A percentile compares a stretch with the other conserved stretches of the same genome.
Conservation (phyloP, 2,888 invertebrate genomes). For the Machimus atricapillus region DNA sequence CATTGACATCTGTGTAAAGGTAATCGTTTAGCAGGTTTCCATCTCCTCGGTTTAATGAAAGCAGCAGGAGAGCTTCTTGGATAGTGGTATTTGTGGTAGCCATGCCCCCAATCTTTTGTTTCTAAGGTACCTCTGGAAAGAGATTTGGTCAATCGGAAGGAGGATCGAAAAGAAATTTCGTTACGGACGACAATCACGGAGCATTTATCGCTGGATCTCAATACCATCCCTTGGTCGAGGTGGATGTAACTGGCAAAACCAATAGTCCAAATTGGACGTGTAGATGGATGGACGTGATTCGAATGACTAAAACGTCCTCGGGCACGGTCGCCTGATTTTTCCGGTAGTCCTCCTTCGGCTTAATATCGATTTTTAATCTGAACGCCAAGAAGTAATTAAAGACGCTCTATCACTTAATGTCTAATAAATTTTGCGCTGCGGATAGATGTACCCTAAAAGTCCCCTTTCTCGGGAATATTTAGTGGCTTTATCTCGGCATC, state of each 20-base stretch:
- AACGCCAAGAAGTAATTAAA: slow-evolving; percentile 20
- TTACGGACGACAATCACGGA: slow-evolving; percentile 28
- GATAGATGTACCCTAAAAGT: background rate
- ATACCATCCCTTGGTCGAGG: slow-evolving; percentile 18
- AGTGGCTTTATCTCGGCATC: background rate
- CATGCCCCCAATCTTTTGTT: background rate
- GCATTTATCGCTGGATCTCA: slow-evolving; percentile 5
- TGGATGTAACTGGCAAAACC: slow-evolving; percentile 40
- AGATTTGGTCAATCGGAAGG: slow-evolving; percentile 6
- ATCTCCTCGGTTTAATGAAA: background rate
- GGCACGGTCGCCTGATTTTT: background rate
- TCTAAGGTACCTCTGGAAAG: background rate
- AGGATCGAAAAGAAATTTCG: background rate
- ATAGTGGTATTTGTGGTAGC: background rate
- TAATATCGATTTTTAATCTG: background rate
- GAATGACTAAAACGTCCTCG: slow-evolving; percentile 44
- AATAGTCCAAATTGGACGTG: slow-evolving; percentile 49
- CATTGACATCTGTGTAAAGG: slow-evolving; percentile 43
- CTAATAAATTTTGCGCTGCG: background rate
- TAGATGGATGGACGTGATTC: slow-evolving; percentile 47
- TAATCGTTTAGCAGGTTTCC: slow-evolving; percentile 18
- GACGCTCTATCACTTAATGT: background rate
- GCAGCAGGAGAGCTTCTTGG: background rate
- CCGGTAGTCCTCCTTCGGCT: background rate
- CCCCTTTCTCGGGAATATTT: background rate